phyloP scores from a whole-genome alignment of 1,140 invertebrate genomes.

The Drosophila seguyi region DNA sequence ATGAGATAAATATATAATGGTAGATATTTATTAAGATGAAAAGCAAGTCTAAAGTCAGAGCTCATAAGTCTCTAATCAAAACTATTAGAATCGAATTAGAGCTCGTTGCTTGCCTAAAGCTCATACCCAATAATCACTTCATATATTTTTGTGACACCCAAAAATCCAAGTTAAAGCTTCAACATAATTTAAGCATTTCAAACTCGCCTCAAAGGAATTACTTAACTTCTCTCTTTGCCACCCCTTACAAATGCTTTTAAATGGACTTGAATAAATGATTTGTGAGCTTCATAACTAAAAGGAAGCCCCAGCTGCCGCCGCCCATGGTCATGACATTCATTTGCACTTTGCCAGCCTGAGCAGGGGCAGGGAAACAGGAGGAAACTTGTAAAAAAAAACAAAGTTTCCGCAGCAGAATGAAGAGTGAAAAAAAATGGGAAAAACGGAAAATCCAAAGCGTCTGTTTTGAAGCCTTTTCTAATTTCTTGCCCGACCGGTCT shows the following conservation, averaged over 20 bases:
- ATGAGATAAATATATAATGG: not conserved
- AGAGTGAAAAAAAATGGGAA: conserved; percentile 29
- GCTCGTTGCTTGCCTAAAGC: not conserved
- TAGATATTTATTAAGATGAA: not conserved
- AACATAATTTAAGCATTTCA: conserved; percentile 2
- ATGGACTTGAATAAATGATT: conserved; percentile 42
- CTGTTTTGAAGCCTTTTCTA: conserved; percentile 65
- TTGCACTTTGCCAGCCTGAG: conserved; percentile 52
- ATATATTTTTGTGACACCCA: not conserved
- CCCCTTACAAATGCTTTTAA: conserved; percentile 28
- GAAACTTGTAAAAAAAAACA: conserved; percentile 3
- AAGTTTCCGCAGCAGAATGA: conserved; percentile 17
- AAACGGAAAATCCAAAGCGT: conserved; percentile 50
- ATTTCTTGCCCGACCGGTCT: conserved; percentile 44
- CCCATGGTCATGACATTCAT: conserved; percentile 63
- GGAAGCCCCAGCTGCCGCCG: conserved; percentile 4
- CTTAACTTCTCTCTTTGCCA: not conserved
- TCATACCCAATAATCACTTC: no score
- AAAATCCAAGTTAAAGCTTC: not conserved
- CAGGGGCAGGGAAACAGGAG: not conserved
- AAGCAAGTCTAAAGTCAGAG: not conserved
- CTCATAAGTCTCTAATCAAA: not conserved
- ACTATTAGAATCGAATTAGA: not conserved
- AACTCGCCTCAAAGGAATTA: not conserved
- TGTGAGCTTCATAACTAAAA: conserved; percentile 26